Conservation (phyloP, 2,888 invertebrate species). For the Morpho helenor region DNA sequence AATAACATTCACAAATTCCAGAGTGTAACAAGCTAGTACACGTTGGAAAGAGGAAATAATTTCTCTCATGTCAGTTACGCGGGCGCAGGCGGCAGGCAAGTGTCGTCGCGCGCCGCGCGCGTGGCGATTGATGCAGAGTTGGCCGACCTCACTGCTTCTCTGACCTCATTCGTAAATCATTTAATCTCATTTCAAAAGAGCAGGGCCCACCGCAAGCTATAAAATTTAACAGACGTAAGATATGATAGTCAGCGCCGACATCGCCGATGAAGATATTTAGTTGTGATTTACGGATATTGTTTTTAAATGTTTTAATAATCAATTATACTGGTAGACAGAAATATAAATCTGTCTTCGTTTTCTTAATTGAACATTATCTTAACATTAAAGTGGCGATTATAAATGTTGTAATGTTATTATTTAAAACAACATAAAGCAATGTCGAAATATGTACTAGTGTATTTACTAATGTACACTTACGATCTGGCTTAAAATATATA, state of each 20-base stretch:
- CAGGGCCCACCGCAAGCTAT: conserved; percentile 50
- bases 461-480: no score
- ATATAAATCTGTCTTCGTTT: conserved; percentile 14
- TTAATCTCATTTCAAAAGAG: conserved; percentile 62
- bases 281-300: conserved; percentile 29
- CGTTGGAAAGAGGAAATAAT: conserved; percentile 30
- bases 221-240: conserved; percentile 38
- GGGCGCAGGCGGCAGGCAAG: conserved; percentile 28
- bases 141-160: conserved; percentile 58
- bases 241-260: conserved; percentile 27
- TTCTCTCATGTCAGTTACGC: conserved; percentile 23
- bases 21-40: neutral
- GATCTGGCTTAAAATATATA: no score
- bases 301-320: conserved; percentile 16
- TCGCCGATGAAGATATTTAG: conserved; percentile 27
- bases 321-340: conserved; percentile 13
- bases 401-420: neutral
- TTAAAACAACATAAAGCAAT: no score
- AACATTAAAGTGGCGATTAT: conserved; percentile 1
- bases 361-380: conserved; percentile 18
- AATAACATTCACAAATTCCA: no score
- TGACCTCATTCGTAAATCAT: conserved; percentile 77
- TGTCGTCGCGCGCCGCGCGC: conserved; percentile 52
- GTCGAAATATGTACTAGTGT: neutral
- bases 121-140: conserved; percentile 47